Conservation (phyloP, 1,140 invertebrate species). For the Stegodyphus mimosarum region DNA sequence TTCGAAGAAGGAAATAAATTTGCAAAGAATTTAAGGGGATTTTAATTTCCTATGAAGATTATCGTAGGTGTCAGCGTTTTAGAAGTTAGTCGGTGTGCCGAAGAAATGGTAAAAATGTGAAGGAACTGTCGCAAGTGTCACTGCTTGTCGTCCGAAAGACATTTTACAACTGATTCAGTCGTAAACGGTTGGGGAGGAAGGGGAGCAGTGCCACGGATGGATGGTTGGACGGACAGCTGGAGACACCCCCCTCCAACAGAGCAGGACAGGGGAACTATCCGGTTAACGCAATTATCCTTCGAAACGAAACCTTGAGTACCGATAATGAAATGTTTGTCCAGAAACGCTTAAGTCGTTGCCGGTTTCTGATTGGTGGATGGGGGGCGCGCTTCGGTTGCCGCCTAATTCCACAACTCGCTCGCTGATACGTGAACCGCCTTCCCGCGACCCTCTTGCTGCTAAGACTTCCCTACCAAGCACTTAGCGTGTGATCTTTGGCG, state of each 20-base stretch:
- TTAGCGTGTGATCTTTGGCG: conserved; percentile 1
- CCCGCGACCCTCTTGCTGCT: neutral
- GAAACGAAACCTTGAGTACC: conserved; percentile 42
- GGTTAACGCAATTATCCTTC: conserved; percentile 60
- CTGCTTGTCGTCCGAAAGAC: neutral
- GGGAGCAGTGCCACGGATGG: neutral
- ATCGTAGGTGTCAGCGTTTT: too few relatives aligned
- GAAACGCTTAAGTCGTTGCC: conserved; percentile 61
- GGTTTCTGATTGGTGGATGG: conserved; percentile 51
- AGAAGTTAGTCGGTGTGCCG: too few relatives aligned
- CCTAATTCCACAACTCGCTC: conserved; percentile 60
- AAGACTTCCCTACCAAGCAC: neutral
- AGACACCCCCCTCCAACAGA: conserved; percentile 29
- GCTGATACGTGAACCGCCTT: conserved; percentile 58
- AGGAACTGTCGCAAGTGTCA: conserved; percentile 4
- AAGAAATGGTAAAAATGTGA: neutral
- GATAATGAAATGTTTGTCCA: conserved; percentile 61
- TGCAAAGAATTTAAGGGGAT: too few relatives aligned
- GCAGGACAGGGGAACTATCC: conserved; percentile 43
- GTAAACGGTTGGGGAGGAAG: conserved; percentile 1
- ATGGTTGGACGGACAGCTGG: conserved; percentile 26
- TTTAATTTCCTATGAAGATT: too few relatives aligned
- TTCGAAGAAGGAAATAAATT: too few relatives aligned
- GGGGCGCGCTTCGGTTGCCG: conserved; percentile 53
- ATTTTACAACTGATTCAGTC: conserved; percentile 38